Base-by-base conservation (phyloP, 2,797 vertebrate species). In the Meriones psammophilus region DNA sequence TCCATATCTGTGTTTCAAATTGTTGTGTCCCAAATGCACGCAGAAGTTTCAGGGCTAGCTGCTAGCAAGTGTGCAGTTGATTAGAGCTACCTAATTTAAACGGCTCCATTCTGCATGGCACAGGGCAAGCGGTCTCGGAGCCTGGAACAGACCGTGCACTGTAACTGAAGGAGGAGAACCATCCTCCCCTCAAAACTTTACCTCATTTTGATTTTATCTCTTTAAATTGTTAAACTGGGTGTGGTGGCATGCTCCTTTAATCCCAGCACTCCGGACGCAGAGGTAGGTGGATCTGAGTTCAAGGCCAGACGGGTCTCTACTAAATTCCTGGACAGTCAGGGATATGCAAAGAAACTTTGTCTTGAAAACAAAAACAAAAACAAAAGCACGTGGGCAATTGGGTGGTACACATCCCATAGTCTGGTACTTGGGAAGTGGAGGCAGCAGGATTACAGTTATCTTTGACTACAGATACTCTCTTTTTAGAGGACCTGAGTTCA, bases 181-280 rank as follows among this genome's bases (percentile, higher is more conserved):
- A 97, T 96, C 98, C 98, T 98, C 98, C 98, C 98, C 97, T 98
- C 96, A 96, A 96, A 98, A 98, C 98, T 98, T 98, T 98, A 98
- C 98, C 98, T 98, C 98, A 98, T 98, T 97, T 97, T 98, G 98
- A 98, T 98, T n/a, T 17, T 10, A n/a, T 77, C 73, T 64, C 73
- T 50, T 24, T 62, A 77, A 62, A 89, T 24, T 39, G 39, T 60
- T 42, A 58, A 58, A 20, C n/a, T 30, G 81, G 81, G 28, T 5
- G 15, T 66, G 81, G 15, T 84, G 15, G 8, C 14, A 3, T 14
- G 28, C 4, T 22, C 79, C 79, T 81, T 60, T 42, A 62, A 39
- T 81, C 79, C 8, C 24, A 30, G 26, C 36, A 42, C 36, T 30
- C 26, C 14, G 14, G 58, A 64, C 36, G 14, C 13, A 62, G 81